Conservation (phyloP, 2,888 invertebrate species). For the Drosophila leonis region DNA sequence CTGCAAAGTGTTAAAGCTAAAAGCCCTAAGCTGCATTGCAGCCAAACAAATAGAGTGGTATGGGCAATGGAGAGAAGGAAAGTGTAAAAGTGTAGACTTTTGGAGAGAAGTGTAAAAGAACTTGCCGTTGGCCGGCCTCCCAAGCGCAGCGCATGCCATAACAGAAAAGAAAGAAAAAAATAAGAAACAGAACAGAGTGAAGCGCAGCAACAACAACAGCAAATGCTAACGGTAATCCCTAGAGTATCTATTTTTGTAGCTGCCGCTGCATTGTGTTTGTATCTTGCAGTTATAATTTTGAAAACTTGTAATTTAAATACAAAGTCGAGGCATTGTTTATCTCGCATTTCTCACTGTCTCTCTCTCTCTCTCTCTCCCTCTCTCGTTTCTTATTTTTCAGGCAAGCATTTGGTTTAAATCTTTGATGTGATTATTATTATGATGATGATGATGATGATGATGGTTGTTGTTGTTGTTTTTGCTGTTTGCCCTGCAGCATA, state of each 20-base stretch:
- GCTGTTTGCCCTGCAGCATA: constrained; percentile 44
- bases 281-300: constrained; percentile 73
- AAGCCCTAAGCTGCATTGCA: constrained; percentile 44
- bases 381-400: constrained; percentile 9
- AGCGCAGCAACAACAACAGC: constrained; percentile 40
- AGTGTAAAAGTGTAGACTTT: constrained; percentile 4
- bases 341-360: constrained; percentile 7
- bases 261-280: constrained; percentile 54
- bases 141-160: constrained; percentile 69
- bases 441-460: constrained; percentile 35
- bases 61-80: neutral
- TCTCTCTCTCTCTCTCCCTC: neutral
- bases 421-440: constrained; percentile 68
- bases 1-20: constrained; percentile 6
- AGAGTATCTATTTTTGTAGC: constrained; percentile 73
- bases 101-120: constrained; percentile 26
- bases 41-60: neutral
- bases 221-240: constrained; percentile 75
- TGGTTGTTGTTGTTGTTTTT: constrained; percentile 16
- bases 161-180: constrained; percentile 30
- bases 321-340: constrained; percentile 75
- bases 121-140: constrained; percentile 80
- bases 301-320: constrained; percentile 76
- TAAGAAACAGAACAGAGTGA: constrained; percentile 14
- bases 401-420: constrained; percentile 66